A percentile compares a stretch with the other conserved stretches of the same genome.
Evolutionary conservation across 2,888 invertebrate species (phyloP).

Genomic region (Xestia ashworthii): DNA sequence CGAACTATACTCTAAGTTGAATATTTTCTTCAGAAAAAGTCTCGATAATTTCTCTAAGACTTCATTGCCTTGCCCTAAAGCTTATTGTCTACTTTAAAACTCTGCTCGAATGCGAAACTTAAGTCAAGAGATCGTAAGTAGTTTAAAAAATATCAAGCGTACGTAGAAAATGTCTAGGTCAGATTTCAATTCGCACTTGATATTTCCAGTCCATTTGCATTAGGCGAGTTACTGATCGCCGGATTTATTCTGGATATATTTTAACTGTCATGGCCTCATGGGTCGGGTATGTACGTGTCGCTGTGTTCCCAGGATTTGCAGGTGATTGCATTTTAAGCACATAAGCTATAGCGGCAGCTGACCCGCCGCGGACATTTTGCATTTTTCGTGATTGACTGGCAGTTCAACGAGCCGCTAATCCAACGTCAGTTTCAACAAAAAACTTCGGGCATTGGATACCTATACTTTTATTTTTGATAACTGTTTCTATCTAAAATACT

Average conservation of each 20-base stretch:
- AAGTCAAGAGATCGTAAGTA: conserved; percentile 17
- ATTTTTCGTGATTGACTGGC: conserved; percentile 71
- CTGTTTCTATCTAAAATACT: not conserved
- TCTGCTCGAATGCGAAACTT: conserved; percentile 23
- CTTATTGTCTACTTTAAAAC: conserved; percentile 41
- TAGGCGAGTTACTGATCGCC: conserved; percentile 36
- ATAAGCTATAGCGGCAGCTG: conserved; percentile 64
- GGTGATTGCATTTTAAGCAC: conserved; percentile 66
- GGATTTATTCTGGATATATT: conserved; percentile 52
- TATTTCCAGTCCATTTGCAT: conserved; percentile 51
- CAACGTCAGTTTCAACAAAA: conserved; percentile 52
- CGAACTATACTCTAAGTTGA: not conserved
- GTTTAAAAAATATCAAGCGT: conserved; percentile 28
- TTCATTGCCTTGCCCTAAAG: conserved; percentile 36
- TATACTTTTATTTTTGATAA: conserved; percentile 13
- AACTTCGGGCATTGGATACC: not conserved
- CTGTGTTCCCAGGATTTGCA: conserved; percentile 54
- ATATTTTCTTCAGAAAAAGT: conserved; percentile 27
- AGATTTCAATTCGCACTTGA: conserved; percentile 43
- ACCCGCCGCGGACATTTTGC: conserved; percentile 65
- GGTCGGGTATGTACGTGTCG: conserved; percentile 34
- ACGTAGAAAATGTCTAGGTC: conserved; percentile 10
- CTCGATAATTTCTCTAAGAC: conserved; percentile 27
- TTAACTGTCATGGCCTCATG: conserved; percentile 36
- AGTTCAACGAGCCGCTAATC: conserved; percentile 61